These are phyloP conservation scores for Rhagonycha fulva DNA, from an alignment of 2,888 invertebrate species.

Conservation along the genomic window DNA sequence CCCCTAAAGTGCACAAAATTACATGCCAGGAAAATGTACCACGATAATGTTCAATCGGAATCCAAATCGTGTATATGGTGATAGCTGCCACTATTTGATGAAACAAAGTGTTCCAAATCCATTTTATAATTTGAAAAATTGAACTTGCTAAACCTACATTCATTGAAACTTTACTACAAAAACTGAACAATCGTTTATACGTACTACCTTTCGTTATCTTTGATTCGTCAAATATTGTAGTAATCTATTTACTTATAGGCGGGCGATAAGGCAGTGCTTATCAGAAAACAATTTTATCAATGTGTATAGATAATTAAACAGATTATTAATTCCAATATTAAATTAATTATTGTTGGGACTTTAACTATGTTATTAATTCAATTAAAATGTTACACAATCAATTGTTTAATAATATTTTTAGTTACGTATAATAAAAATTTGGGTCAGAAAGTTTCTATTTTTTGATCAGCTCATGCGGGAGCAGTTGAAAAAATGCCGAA, in stretches of 20 bases:
- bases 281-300: neutral
- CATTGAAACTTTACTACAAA: neutral
- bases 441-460: too few relatives aligned
- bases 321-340: too few relatives aligned
- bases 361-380: too few relatives aligned
- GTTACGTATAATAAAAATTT: too few relatives aligned
- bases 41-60: conserved; percentile 25
- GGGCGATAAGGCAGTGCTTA: neutral
- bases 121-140: conserved; percentile 20
- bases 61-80: conserved; percentile 31
- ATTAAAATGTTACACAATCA: too few relatives aligned
- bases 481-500: too few relatives aligned
- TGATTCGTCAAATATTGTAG: neutral
- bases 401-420: too few relatives aligned
- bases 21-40: conserved; percentile 44
- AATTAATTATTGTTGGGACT: too few relatives aligned
- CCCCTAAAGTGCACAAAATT: conserved; percentile 49
- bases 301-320: neutral
- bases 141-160: neutral
- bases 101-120: conserved; percentile 31
- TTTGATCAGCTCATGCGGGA: too few relatives aligned
- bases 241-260: neutral
- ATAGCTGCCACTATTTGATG: conserved; percentile 34
- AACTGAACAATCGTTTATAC: neutral
- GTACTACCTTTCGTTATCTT: neutral